phyloP scores from a whole-genome alignment of 2,113 vertebrate genomes.

The Gobio gobio region DNA sequence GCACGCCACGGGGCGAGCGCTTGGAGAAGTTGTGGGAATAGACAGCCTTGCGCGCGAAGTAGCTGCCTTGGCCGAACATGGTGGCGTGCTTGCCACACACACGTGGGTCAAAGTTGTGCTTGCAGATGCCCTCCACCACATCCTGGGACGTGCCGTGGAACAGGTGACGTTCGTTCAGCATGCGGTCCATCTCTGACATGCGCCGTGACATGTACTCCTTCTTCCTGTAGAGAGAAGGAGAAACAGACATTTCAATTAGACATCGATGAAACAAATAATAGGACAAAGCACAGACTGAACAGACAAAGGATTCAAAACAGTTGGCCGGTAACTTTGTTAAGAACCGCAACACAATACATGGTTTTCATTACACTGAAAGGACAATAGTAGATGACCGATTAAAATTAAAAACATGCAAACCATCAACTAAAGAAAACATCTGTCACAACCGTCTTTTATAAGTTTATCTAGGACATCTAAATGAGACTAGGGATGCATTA shows the following conservation, averaged over 20 bases:
- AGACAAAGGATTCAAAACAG: background rate
- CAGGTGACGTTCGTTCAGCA: constrained; percentile 94
- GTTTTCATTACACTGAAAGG: background rate
- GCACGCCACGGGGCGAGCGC: constrained; percentile 89
- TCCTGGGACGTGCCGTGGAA: constrained; percentile 98
- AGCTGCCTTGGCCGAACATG: constrained; percentile 99
- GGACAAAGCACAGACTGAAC: background rate
- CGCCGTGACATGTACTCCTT: constrained; percentile 97
- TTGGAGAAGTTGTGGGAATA: constrained; percentile 99
- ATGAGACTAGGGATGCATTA: background rate
- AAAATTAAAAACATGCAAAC: background rate
- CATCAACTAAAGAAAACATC: background rate
- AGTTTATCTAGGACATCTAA: background rate
- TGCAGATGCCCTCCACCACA: constrained; percentile 97
- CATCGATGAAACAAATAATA: no score
- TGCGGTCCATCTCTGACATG: constrained; percentile 88
- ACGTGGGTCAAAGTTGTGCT: constrained; percentile 98
- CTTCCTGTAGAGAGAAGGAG: constrained; percentile 81
- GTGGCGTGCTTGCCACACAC: constrained; percentile 98
- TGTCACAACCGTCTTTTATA: background rate
- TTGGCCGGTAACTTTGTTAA: background rate
- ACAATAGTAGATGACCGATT: background rate
- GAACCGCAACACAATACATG: background rate
- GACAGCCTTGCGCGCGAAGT: constrained; percentile 95
- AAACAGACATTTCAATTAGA: constrained; percentile 9